These are phyloP conservation scores for Aphaenogaster ashmeadi DNA, from an alignment of 1,140 invertebrate species.

Conservation along the genomic window DNA sequence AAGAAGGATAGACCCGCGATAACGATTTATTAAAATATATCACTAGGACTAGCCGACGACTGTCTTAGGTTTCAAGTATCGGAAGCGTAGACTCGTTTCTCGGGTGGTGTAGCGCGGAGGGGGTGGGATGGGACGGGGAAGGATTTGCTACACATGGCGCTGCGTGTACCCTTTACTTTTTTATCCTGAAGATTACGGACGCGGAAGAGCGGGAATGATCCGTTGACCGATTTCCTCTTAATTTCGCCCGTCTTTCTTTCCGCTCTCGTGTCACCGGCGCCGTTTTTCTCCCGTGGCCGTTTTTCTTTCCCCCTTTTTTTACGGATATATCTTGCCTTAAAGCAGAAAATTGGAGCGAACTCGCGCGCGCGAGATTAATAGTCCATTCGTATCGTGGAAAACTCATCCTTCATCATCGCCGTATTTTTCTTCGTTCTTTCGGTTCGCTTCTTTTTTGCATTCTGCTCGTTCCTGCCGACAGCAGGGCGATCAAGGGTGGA, in stretches of 20 bases:
- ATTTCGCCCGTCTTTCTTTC: slow-evolving; percentile 59
- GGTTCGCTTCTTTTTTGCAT: slow-evolving; percentile 58
- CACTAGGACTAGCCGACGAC: slow-evolving; percentile 85
- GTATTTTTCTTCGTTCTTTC: slow-evolving; percentile 52
- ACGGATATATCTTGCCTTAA: slow-evolving; percentile 43
- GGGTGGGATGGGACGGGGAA: not conserved
- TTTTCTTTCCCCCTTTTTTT: slow-evolving; percentile 41
- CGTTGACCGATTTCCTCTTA: slow-evolving; percentile 57
- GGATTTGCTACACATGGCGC: slow-evolving; percentile 62
- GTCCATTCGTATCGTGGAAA: slow-evolving; percentile 70
- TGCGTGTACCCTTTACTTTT: slow-evolving; percentile 64
- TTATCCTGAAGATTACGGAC: slow-evolving; percentile 38
- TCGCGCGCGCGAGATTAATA: slow-evolving; percentile 69
- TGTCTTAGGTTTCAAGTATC: slow-evolving; percentile 78
- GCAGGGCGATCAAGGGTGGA: slow-evolving; percentile 72
- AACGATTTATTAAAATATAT: slow-evolving; percentile 85
- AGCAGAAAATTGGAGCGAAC: slow-evolving; percentile 53
- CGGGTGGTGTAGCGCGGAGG: slow-evolving; percentile 17
- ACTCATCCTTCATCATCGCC: slow-evolving; percentile 68
- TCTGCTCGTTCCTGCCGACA: slow-evolving; percentile 65
- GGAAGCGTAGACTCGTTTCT: slow-evolving; percentile 65
- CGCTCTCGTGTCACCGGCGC: slow-evolving; percentile 43
- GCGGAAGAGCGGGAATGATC: slow-evolving; percentile 42
- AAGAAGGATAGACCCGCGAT: slow-evolving; percentile 64
- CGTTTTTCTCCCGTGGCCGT: slow-evolving; percentile 28